Base-by-base conservation (phyloP, 2,797 vertebrate genomes). In the Enteromius anoplus region DNA sequence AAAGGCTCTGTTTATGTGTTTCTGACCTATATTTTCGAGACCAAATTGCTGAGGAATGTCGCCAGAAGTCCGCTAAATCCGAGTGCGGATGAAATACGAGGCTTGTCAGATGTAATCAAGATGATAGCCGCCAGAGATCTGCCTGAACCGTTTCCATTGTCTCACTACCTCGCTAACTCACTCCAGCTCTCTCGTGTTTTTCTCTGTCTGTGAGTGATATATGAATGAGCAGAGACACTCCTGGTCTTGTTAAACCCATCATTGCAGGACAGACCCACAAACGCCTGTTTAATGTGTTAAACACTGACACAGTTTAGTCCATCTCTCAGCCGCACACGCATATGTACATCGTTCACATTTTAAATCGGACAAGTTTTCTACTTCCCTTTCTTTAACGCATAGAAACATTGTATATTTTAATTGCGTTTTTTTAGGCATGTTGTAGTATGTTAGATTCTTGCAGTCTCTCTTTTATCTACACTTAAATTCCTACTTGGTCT, bases 161-260 rank as follows among this genome's bases (percentile, higher is more conserved):
- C 66, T 83, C 55, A 60, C 55, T 81, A 45, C 55, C 45, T 81
- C 40, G 3, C 42, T 81, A 55, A 71, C 66, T 80, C 53, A 55
- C 37, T 47, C 47, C 60, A 75, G 29, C 45, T 15, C 58, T 37
- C 51, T 40, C 4, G 3, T 81, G 32, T 72, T 55, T 64, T 26
- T 47, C 40, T 78, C 11, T 60, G 78, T 80, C 53, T 85, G 84
- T 88, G 82, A 85, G 77, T 88, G 76, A 86, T 88, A 73, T 89
- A 87, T 88, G 87, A 88, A 87, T 75, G 81, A 78, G 91, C 84
- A 83, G 53, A 51, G 90, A 87, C 80, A 45, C 91, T 92, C 88
- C 92, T 92, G 90, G 89, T 90, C 88, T 91, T 93, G 92, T 92
- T 92, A 93, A 91, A 88, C 81, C 86, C 90, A 91, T 94, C 92